Conservation (phyloP, 2,113 vertebrate genomes). For the Solea solea region DNA sequence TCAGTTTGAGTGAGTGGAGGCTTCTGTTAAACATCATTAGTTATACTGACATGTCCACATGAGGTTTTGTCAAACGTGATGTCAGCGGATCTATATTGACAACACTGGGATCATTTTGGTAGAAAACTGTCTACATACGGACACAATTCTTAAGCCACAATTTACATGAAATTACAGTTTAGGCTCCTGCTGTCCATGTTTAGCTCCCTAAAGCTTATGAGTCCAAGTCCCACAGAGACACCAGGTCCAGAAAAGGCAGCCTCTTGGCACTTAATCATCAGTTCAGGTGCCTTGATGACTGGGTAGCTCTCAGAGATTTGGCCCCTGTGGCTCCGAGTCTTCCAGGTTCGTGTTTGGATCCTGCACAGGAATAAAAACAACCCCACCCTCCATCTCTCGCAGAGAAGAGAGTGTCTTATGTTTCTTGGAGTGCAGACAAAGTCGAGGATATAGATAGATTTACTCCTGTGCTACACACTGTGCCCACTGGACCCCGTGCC, state of each 20-base stretch:
- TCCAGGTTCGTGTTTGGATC: conserved; percentile 69
- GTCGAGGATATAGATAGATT: conserved; percentile 50
- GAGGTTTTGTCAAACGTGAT: conserved; percentile 25
- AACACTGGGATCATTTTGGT: conserved; percentile 22
- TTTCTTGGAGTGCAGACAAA: conserved; percentile 38
- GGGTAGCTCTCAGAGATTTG: conserved; percentile 63
- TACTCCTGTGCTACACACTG: conserved; percentile 52
- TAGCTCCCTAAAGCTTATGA: conserved; percentile 20
- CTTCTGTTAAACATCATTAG: conserved; percentile 33
- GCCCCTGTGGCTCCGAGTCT: conserved; percentile 53
- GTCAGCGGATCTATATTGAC: conserved; percentile 27
- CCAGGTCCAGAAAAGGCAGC: conserved; percentile 32
- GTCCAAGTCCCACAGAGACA: conserved; percentile 38
- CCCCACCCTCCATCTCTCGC: conserved; percentile 49
- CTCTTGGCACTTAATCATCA: conserved; percentile 38
- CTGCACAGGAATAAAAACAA: conserved; percentile 44
- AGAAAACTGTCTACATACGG: conserved; percentile 29
- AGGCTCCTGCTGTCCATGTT: conserved; percentile 30
- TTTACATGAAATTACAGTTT: conserved; percentile 49
- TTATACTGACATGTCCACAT: conserved; percentile 39
- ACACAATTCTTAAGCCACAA: background rate
- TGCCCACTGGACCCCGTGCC: conserved; percentile 43
- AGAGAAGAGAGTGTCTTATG: conserved; percentile 35
- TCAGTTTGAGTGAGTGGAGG: conserved; percentile 21
- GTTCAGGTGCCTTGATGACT: conserved; percentile 60